Evolutionary conservation across 1,140 invertebrate species (phyloP).

Genomic region (Nasonia longicornis): DNA sequence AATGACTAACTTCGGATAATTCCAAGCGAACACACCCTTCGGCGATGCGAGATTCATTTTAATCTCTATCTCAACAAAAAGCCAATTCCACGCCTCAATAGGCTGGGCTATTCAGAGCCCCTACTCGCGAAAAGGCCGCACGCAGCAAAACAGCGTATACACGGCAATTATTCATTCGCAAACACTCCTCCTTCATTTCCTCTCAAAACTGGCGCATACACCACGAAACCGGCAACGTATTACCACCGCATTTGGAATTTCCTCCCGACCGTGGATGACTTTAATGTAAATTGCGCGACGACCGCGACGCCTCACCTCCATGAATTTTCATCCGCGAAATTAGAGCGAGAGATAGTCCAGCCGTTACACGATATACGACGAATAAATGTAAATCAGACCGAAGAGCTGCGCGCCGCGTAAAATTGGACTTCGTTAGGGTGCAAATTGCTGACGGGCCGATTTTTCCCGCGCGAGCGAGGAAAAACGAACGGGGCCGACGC

Average conservation of each 20-base stretch:
- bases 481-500: not conserved
- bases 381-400: not conserved
- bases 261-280: no score
- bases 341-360: not conserved
- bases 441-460: not conserved
- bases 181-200: not conserved
- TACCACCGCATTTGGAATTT: no score
- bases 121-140: not conserved
- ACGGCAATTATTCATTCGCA: not conserved
- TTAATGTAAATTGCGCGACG: not conserved
- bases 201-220: not conserved
- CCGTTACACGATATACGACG: not conserved
- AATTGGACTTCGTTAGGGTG: not conserved
- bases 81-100: not conserved
- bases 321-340: slow-evolving; percentile 1
- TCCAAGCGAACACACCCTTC: not conserved
- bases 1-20: not conserved
- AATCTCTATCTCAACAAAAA: not conserved
- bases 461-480: not conserved
- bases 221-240: no score
- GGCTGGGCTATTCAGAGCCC: not conserved
- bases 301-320: not conserved
- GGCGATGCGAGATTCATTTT: not conserved
- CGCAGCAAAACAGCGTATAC: not conserved
- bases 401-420: not conserved